phyloP scores from a whole-genome alignment of 2,888 invertebrate species.

The Dicyrtomina minuta region DNA sequence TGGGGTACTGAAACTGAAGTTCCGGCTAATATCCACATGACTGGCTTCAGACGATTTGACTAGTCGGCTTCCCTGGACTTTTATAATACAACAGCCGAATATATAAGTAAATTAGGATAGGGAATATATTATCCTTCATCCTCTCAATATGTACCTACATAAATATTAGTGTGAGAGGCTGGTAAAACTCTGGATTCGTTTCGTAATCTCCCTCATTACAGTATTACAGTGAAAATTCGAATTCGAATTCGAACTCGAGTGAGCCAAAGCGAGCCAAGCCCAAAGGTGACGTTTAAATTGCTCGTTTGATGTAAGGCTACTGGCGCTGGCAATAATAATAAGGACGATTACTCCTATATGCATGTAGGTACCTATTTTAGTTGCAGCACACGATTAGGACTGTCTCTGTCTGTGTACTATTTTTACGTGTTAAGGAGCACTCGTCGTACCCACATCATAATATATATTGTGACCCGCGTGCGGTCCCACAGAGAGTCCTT shows the following conservation, averaged over 20 bases:
- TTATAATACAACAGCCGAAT: no score
- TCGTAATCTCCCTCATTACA: no score
- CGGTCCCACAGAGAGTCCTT: not conserved
- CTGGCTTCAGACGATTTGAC: not conserved
- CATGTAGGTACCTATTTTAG: not conserved
- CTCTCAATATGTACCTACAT: not conserved
- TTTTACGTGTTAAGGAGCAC: not conserved
- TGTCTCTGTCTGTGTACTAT: no score
- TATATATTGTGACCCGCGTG: not conserved
- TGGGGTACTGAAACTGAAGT: slow-evolving; percentile 5
- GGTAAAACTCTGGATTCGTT: no score
- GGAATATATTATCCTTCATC: not conserved
- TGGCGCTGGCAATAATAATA: slow-evolving; percentile 8
- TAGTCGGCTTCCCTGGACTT: not conserved
- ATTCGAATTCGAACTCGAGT: no score
- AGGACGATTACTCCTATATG: slow-evolving; percentile 9
- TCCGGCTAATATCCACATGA: not conserved
- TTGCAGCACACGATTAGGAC: not conserved
- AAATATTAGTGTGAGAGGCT: no score
- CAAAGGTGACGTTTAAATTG: slow-evolving; percentile 30
- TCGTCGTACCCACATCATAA: not conserved
- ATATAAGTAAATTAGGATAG: not conserved
- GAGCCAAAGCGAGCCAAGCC: slow-evolving; percentile 11
- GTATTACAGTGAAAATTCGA: no score
- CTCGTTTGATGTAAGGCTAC: slow-evolving; percentile 7